phyloP scores from a whole-genome alignment of 2,888 invertebrate genomes.

The Acleris cristana region DNA sequence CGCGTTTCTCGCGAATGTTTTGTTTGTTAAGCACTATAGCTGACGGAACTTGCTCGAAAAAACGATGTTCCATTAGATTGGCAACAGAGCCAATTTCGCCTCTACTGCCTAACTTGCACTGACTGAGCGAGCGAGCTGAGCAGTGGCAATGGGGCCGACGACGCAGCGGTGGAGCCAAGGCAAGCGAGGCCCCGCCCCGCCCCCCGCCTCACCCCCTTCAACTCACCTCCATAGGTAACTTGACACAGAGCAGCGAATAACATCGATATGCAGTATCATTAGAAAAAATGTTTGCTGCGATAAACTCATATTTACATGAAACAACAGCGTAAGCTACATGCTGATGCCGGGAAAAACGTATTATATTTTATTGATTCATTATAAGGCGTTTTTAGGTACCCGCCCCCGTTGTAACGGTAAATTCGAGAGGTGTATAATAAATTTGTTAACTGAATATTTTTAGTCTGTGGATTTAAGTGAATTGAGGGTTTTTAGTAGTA shows the following conservation, averaged over 20 bases:
- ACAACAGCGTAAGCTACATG: too few species aligned
- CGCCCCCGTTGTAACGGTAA: too few species aligned
- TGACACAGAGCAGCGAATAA: slow-evolving; percentile 41
- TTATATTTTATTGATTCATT: too few species aligned
- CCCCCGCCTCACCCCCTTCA: slow-evolving; percentile 41
- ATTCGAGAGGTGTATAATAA: too few species aligned
- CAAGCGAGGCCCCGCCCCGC: slow-evolving; percentile 44
- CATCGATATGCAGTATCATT: slow-evolving; percentile 57
- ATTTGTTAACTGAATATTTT: slow-evolving; percentile 43
- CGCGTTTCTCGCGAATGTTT: slow-evolving; percentile 76
- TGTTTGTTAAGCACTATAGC: slow-evolving; percentile 70
- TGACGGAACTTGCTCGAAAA: slow-evolving; percentile 66
- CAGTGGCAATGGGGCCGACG: slow-evolving; percentile 24
- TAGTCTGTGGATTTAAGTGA: slow-evolving; percentile 52
- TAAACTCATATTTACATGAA: not conserved
- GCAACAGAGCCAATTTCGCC: slow-evolving; percentile 72
- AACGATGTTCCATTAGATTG: slow-evolving; percentile 83
- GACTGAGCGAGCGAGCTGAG: slow-evolving; percentile 44
- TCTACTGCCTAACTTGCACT: slow-evolving; percentile 72
- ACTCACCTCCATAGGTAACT: slow-evolving; percentile 39
- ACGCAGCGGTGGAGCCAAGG: slow-evolving; percentile 44
- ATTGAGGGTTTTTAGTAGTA: slow-evolving; percentile 57
- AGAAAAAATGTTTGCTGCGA: slow-evolving; percentile 35
- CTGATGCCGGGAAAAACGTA: too few species aligned
- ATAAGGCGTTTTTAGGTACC: too few species aligned